A percentile compares a stretch with the other conserved stretches of the same genome.
phyloP scores from a whole-genome alignment of 2,888 invertebrate genomes.

The Galeopsomyia nigrocyanea region DNA sequence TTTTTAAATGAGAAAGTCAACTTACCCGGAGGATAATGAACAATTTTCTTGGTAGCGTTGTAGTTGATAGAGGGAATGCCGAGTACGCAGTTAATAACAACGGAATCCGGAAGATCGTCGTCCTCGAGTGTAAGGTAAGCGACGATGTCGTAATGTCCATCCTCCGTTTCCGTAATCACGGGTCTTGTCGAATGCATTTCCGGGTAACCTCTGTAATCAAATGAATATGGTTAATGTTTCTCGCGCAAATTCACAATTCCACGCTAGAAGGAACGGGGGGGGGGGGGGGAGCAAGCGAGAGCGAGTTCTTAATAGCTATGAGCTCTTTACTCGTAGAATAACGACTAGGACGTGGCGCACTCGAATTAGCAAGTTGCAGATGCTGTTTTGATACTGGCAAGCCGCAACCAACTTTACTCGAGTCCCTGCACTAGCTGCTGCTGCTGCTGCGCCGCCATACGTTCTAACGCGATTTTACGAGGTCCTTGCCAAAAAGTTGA shows the following conservation, averaged over 20 bases:
- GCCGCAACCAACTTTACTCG: not conserved
- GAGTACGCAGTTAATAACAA: constrained; percentile 62
- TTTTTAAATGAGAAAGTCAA: constrained; percentile 28
- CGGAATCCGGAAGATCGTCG: constrained; percentile 57
- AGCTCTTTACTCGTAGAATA: not conserved
- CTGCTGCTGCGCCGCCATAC: constrained; percentile 14
- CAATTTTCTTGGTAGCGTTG: constrained; percentile 59
- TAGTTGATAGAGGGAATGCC: constrained; percentile 63
- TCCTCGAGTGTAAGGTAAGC: constrained; percentile 61
- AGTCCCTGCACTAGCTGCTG: constrained; percentile 1
- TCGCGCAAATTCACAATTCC: too few relatives aligned
- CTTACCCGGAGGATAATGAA: constrained; percentile 64
- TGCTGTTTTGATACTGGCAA: constrained; percentile 22
- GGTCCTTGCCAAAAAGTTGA: constrained; percentile 1
- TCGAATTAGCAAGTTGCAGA: constrained; percentile 15
- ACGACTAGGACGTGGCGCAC: not conserved
- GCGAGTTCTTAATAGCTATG: too few relatives aligned
- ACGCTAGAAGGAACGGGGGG: too few relatives aligned
- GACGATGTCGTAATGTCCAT: constrained; percentile 60
- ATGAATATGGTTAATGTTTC: not conserved
- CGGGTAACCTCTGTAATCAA: constrained; percentile 53
- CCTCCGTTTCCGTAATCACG: constrained; percentile 54
- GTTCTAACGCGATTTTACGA: constrained; percentile 22
- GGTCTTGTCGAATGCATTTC: constrained; percentile 54
- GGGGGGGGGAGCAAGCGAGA: too few relatives aligned